Percentiles rank a stretch among this genome's conserved stretches.
These are phyloP conservation scores for Dolichallabes microphthalmus DNA, from an alignment of 2,113 vertebrate genomes.

Conservation along the genomic window DNA sequence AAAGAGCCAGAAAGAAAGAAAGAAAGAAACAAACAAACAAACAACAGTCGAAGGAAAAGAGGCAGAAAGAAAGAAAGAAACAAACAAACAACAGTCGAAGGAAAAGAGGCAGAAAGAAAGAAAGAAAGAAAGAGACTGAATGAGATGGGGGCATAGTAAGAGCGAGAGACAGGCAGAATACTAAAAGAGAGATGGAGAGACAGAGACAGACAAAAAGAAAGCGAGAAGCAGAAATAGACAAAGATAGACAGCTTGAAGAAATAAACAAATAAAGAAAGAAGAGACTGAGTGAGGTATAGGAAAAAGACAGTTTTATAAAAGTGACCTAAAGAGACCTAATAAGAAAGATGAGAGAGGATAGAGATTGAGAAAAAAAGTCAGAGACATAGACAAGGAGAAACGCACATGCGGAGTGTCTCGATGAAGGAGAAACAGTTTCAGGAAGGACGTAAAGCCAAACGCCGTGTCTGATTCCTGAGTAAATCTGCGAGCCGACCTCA, in stretches of 20 bases:
- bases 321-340: too few species aligned
- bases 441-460: neutral
- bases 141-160: constrained; percentile 13
- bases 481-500: neutral
- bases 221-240: neutral
- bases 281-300: too few species aligned
- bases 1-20: neutral
- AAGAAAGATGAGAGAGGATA: neutral
- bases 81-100: too few species aligned
- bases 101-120: neutral
- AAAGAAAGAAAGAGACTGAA: constrained; percentile 12
- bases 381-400: neutral
- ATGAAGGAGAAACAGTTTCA: neutral
- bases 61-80: neutral
- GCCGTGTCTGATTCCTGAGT: neutral
- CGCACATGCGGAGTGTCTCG: too few species aligned
- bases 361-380: neutral
- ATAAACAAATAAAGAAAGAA: constrained; percentile 19
- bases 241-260: neutral
- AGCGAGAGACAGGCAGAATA: constrained; percentile 5
- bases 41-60: too few species aligned
- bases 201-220: constrained; percentile 13
- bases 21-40: too few species aligned
- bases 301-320: too few species aligned
- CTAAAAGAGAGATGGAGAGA: constrained; percentile 4